Evolutionary conservation across 2,888 invertebrate genomes (phyloP).

Genomic region (Drosophila sordidapex): DNA sequence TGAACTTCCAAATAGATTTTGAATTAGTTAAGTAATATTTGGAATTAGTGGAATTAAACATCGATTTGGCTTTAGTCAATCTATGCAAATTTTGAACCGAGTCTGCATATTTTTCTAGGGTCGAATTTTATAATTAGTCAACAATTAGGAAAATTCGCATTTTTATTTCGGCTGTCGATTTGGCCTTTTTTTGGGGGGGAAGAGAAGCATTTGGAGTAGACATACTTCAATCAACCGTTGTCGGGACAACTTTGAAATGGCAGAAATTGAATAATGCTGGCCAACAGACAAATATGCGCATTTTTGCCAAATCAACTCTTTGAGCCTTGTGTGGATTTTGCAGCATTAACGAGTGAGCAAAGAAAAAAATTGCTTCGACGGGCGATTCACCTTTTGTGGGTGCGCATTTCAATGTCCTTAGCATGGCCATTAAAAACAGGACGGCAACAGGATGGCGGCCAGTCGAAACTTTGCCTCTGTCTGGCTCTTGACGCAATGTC

Average conservation of each 20-base stretch:
- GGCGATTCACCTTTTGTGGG: conserved; percentile 43
- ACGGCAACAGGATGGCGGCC: conserved; percentile 11
- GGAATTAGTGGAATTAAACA: background rate
- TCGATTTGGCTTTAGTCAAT: background rate
- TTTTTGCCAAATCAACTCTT: conserved; percentile 29
- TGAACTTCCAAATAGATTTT: too few species aligned
- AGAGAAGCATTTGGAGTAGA: background rate
- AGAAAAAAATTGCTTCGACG: background rate
- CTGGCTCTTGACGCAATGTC: conserved; percentile 24
- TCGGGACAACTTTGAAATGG: conserved; percentile 46
- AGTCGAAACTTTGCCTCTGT: conserved; percentile 31
- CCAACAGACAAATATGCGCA: conserved; percentile 29
- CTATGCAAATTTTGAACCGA: background rate
- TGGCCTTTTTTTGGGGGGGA: background rate
- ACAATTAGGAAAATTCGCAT: background rate
- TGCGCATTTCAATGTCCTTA: conserved; percentile 24
- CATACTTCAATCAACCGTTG: background rate
- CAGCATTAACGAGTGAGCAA: background rate
- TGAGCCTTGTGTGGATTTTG: conserved; percentile 4
- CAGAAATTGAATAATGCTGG: conserved; percentile 37
- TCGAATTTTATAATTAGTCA: background rate
- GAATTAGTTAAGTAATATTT: too few species aligned
- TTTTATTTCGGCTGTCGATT: background rate
- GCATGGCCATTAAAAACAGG: conserved; percentile 33
- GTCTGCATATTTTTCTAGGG: background rate